Evolutionary conservation across 2,797 vertebrate species (phyloP).

Genomic region (Lacerta viridis): DNA sequence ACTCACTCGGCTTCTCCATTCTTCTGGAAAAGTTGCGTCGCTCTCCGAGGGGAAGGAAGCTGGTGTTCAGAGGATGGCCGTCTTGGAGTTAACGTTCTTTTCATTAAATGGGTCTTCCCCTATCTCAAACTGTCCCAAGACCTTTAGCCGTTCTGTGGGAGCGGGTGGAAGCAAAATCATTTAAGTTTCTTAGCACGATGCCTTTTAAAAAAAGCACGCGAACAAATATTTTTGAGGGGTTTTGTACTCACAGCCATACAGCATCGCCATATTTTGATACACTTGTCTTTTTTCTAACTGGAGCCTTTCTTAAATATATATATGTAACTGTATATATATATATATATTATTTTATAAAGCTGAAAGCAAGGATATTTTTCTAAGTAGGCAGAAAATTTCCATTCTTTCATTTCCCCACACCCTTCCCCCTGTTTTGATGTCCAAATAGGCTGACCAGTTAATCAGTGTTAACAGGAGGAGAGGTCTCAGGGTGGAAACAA

Average conservation of each 20-base stretch:
- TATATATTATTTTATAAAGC: constrained; percentile 76
- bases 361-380: constrained; percentile 80
- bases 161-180: neutral
- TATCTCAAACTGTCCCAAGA: neutral
- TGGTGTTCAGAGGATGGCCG: neutral
- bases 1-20: neutral
- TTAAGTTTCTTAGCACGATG: constrained; percentile 71
- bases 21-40: neutral
- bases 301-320: constrained; percentile 76
- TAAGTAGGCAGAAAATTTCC: constrained; percentile 70
- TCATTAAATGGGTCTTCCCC: neutral
- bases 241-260: constrained; percentile 74
- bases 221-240: constrained; percentile 73
- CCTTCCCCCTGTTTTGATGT: neutral
- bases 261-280: constrained; percentile 82
- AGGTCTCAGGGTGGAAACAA: too few relatives aligned
- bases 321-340: neutral
- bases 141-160: neutral
- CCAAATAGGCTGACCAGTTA: neutral
- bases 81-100: neutral
- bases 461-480: neutral
- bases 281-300: constrained; percentile 71
- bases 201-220: constrained; percentile 60
- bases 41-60: neutral
- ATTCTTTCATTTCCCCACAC: neutral